Conservation (phyloP, 1,140 invertebrate species). For the Drosophila sturtevanti region DNA sequence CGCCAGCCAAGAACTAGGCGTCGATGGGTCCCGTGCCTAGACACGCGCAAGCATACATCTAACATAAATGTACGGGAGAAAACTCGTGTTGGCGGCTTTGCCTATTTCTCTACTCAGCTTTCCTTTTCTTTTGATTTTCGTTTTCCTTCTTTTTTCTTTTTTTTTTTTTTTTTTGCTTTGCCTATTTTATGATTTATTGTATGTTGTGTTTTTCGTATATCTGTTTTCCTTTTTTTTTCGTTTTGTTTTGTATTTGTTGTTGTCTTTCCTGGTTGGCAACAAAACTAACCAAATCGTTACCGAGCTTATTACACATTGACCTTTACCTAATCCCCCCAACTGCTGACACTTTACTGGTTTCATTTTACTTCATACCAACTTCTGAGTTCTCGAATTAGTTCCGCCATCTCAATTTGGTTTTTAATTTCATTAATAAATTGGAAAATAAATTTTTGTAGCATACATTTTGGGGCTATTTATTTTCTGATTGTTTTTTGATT, state of each 20-base stretch:
- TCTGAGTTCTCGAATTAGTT: slow-evolving; percentile 12
- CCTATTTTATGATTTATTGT: slow-evolving; percentile 79
- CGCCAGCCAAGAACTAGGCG: slow-evolving; percentile 58
- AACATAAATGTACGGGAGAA: slow-evolving; percentile 8
- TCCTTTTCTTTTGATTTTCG: not conserved
- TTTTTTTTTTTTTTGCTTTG: slow-evolving; percentile 31
- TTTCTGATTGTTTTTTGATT: not conserved
- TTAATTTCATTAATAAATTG: not conserved
- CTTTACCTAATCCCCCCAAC: slow-evolving; percentile 41
- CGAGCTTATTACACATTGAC: slow-evolving; percentile 71
- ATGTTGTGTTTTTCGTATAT: slow-evolving; percentile 32
- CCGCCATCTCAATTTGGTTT: not conserved
- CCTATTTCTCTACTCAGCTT: not conserved
- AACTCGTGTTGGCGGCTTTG: slow-evolving; percentile 8
- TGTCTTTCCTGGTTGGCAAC: slow-evolving; percentile 29
- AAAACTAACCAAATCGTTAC: slow-evolving; percentile 48
- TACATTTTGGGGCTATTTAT: not conserved
- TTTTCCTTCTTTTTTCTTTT: too few species aligned
- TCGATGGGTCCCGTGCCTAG: slow-evolving; percentile 56
- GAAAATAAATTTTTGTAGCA: not conserved
- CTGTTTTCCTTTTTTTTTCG: slow-evolving; percentile 30
- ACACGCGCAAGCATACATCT: slow-evolving; percentile 47
- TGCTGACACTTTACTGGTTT: not conserved
- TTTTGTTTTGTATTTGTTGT: not conserved
- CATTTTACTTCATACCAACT: slow-evolving; percentile 3